Evolutionary conservation across 2,797 vertebrate genomes (phyloP), one percentile per base, ranked within the genome.

Genomic region (Hippocampus kuda): DNA sequence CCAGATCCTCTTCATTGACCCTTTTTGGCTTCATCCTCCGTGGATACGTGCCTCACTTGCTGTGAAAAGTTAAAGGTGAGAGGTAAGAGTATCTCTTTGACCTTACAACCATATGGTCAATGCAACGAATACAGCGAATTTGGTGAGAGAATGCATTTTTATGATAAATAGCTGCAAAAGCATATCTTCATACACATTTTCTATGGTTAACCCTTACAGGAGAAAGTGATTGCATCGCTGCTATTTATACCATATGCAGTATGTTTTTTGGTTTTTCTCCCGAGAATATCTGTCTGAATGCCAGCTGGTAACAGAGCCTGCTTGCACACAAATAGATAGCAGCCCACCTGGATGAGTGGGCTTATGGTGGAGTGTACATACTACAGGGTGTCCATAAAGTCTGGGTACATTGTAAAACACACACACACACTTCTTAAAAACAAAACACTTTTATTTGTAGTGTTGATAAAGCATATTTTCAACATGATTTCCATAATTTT

Each of bases 301-400:
- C 76, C 75, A 77, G 76, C 73, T 79, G 76, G 77, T 30, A 68
- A 73, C 66, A 70, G 80, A 81, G 66, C 85, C 81, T 80, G 84
- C 83, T 73, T 71, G 66, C 59, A 68, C 48, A 16, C 68, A 27
- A 72, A 84, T 80, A 76, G 78, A 78, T 80, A 79, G 77, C 72
- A 4, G 78, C 82, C 83, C 81, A 87, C 85, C 79, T 85, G 75
- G 72, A 76, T 72, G 77, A 81, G 86, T 86, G 82, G 86, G 82
- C 77, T 78, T 61, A n/a, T 66, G 6, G 66, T 71, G 77, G 66
- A 66, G 75, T 75, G 72, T 71, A 67, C 70, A 70, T 72, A 70
- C 84, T 78, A 77, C 83, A 38, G 34, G 34, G 7, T 38, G 34
- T 38, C 34, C 7, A 38, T 7, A 38, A 38, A 38, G 34, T 38